Evolutionary conservation across 2,888 invertebrate genomes (phyloP).

Genomic region (Thalpophila matura): DNA sequence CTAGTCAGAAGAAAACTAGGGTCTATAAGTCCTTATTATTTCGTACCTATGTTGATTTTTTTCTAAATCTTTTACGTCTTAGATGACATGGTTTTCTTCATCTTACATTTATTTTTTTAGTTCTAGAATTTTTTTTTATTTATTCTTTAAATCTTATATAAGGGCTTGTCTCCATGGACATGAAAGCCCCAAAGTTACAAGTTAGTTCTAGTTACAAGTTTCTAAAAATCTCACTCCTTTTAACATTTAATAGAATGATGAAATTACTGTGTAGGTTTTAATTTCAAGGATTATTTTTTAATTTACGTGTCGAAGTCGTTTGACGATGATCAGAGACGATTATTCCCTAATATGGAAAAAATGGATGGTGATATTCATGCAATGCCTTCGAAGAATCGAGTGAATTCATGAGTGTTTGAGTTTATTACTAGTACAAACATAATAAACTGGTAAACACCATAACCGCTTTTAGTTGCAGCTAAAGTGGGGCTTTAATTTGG

Average conservation of each 20-base stretch:
- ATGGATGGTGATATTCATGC: no score
- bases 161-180: neutral
- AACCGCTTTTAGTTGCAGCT: slow-evolving; percentile 7
- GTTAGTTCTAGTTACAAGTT: neutral
- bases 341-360: no score
- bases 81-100: neutral
- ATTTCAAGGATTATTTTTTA: neutral
- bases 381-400: no score
- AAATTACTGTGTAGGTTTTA: neutral
- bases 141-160: neutral
- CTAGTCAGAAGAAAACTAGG: slow-evolving; percentile 27
- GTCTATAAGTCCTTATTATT: slow-evolving; percentile 5
- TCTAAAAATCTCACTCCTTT: slow-evolving; percentile 2
- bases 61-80: slow-evolving; percentile 19
- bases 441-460: no score
- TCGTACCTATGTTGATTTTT: slow-evolving; percentile 15
- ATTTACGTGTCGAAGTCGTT: neutral
- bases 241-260: slow-evolving; percentile 8
- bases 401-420: no score
- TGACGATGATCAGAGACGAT: no score
- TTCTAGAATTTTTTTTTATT: neutral
- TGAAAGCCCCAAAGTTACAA: no score
- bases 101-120: slow-evolving; percentile 11
- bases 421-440: no score
- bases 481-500: slow-evolving; percentile 12